Evolutionary conservation across 2,113 vertebrate species (phyloP).

Genomic region (Neoarius graeffei): DNA sequence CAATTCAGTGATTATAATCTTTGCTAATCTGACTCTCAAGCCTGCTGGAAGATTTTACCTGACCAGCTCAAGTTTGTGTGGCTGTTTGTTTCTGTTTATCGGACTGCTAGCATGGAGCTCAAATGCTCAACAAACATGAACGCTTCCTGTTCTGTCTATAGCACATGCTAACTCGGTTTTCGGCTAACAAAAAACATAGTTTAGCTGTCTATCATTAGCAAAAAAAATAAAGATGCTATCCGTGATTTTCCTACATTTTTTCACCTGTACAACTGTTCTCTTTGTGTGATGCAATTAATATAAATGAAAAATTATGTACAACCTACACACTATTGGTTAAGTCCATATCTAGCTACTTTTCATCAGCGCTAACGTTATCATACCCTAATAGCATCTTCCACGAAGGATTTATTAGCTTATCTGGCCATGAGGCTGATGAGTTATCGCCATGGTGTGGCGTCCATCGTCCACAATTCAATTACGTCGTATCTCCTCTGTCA

Average conservation of each 20-base stretch:
- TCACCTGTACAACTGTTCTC: not conserved
- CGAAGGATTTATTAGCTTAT: too few relatives aligned
- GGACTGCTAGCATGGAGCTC: not conserved
- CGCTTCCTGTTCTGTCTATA: not conserved
- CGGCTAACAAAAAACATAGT: not conserved
- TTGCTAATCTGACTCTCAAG: not conserved
- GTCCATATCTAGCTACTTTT: too few relatives aligned
- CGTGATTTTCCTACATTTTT: too few relatives aligned
- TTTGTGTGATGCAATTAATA: not conserved
- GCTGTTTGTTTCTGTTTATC: not conserved
- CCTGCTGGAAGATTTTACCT: not conserved
- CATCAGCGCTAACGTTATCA: not conserved
- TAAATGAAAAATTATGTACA: not conserved
- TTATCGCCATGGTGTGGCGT: too few relatives aligned
- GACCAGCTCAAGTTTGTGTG: not conserved
- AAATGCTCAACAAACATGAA: not conserved
- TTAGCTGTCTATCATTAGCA: not conserved
- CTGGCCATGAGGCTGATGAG: too few relatives aligned
- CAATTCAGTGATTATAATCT: not conserved
- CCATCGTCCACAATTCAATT: too few relatives aligned
- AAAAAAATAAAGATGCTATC: too few relatives aligned
- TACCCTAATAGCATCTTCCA: not conserved
- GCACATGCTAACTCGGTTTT: not conserved
- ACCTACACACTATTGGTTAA: not conserved
- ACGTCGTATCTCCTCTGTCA: too few relatives aligned